Evolutionary conservation across 1,140 invertebrate genomes (phyloP), one percentile per base, ranked within the genome.

Genomic region (silkworm (Bombyx mori)): DNA sequence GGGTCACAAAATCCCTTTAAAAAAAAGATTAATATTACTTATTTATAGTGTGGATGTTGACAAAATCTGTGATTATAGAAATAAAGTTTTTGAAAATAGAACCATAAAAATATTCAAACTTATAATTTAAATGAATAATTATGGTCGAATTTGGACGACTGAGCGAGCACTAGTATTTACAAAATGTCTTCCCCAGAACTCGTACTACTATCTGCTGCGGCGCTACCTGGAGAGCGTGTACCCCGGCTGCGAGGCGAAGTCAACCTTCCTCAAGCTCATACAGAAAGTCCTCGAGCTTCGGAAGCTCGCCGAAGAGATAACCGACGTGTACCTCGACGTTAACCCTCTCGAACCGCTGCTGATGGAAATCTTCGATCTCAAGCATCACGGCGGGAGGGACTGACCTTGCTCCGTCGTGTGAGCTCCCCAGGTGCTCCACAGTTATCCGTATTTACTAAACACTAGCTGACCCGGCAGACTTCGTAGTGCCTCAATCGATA

Each of bases 311-410:
- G 95, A 97, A 55, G 94, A 95, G 62, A 92, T 97, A 52, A 94
- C 97, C 7, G 92, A 92, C 42, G 94, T 97, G 35, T 96, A 97
- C 81, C 88, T 97, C 42, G 95, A 97, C 79, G 94, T 97, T 1
- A 96, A 98, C 89, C 96, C 96, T 52, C 94, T 98, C 51, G 96
- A 97, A 69, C 97, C 97, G 5, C 86, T 98, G 42, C 89, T 98
- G 22, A 94, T 97, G 69, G 97, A 98, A 90, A 96, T 98, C 80
- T 96, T 98, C 71, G 96, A 98, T 85, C 90, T 97, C 54, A 97
- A 97, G 58, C 80, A 88, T 8, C 84, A 83, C 50, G 66, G 68
- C 2, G 73, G 73, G 43, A 72, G 70, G 66, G 42, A 12, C 35
- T 47, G 51, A 52, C 22, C 45, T 6, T 12, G 8, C 45, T 12